Base-by-base conservation (phyloP, 2,113 vertebrate species). In the Microcebus griseorufus region DNA sequence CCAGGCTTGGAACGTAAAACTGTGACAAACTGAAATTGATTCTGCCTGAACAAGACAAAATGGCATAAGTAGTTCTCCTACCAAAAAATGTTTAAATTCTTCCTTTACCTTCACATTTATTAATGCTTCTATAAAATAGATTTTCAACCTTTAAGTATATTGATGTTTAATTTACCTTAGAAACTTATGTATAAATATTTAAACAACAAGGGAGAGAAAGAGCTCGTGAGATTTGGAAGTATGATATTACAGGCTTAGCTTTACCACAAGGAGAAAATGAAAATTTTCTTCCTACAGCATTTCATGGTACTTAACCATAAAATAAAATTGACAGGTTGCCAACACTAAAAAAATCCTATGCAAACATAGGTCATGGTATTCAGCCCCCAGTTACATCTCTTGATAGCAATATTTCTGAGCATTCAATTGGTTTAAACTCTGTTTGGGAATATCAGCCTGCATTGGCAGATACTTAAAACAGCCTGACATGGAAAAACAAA, bases 241-340 rank as follows among this genome's bases (percentile, higher is more conserved):
- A 13, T 34, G 58, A 76, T n/a, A 55, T n/a, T 87, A 81, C 17
- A 96, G 87, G 14, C 27, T 97, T 82, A 55, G 42, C 83, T 93
- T 89, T 89, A 90, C 83, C n/a, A 78, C 90, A 34, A 95, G 8
- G 80, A 97, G 37, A 94, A 98, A 97, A 96, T 91, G 27, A 96
- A 95, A 98, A 60, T 90, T 93, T 83, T 78, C 88, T 83, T 92
- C 48, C 86, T 53, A 25, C 69, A 97, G 45, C 48, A 94, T 95
- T 96, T 92, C 58, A 87, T 72, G 45, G 37, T 90, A 93, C 48
- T 96, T 97, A 97, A 96, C 88, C 90, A 97, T 75, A 97, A 98
- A 95, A 94, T 96, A 98, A 97, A 98, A 96, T 23, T 88, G 88
- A 78, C 27, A 97, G 42, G 88, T 51, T 95, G 42, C 85, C 98